Percentiles rank a stretch among this genome's conserved stretches.
phyloP scores from a whole-genome alignment of 2,113 vertebrate genomes.

The Circaetus gallicus region DNA sequence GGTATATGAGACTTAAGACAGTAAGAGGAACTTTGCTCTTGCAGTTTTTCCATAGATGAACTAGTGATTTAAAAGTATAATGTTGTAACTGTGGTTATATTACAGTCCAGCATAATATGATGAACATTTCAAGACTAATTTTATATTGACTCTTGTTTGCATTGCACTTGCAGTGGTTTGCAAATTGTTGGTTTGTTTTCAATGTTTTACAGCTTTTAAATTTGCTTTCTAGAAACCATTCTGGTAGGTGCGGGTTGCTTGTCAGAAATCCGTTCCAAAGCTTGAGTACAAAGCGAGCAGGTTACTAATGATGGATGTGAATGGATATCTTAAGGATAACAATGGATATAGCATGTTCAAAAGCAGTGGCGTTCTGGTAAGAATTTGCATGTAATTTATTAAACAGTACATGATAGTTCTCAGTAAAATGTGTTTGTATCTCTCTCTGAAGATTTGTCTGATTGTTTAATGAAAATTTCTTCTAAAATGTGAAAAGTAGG shows the following conservation, averaged over 20 bases:
- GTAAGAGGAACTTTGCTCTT: background rate
- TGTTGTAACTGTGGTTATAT: background rate
- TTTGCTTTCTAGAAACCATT: conserved; percentile 40
- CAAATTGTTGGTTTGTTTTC: conserved; percentile 1
- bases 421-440: background rate
- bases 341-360: background rate
- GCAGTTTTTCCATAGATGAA: background rate
- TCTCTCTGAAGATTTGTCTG: background rate
- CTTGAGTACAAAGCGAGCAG: background rate
- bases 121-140: background rate
- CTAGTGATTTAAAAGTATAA: background rate
- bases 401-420: background rate
- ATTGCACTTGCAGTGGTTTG: conserved; percentile 7
- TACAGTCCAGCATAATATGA: background rate
- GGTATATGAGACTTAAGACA: background rate
- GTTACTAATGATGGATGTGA: background rate
- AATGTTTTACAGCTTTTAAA: background rate
- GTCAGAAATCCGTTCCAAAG: background rate
- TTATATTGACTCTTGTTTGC: background rate
- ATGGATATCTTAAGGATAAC: background rate
- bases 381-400: conserved; percentile 4
- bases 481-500: background rate
- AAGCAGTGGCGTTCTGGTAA: conserved; percentile 22
- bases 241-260: background rate
- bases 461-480: background rate